Base-by-base conservation (phyloP, 2,113 vertebrate genomes). In the Heterotilapia buettikoferi region DNA sequence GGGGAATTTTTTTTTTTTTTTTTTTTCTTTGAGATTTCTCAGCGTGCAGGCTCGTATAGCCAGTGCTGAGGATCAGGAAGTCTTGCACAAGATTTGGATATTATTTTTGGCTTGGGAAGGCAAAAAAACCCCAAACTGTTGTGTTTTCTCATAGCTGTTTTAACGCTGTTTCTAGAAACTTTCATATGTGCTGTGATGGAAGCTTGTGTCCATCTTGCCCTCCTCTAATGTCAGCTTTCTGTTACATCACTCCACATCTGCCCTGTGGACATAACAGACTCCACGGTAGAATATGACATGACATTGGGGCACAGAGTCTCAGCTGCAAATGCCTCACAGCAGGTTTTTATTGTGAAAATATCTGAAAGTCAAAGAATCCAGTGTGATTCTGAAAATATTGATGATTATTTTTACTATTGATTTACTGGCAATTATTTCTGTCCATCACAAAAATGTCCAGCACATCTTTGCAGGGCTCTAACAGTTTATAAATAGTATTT, bases 51-150 rank as follows among this genome's bases (percentile, higher is more conserved):
- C 14, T 45, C 2, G 9, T 16, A 47, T 11, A 73, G 21, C 18
- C 8, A 66, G 38, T 45, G 21, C 38, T 5, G 21, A 45, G 8
- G 21, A 73, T 73, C 21, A 45, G 21, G n/a, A 45, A 71, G n/a
- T 71, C 12, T 71, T 71, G 11, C n/a, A 43, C n/a, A 71, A 29
- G 40, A 76, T 47, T 76, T 76, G 4, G 21, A 47, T 47, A 5
- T 2, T 10, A 9, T 7, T 24, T 50, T 14, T 50, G 33, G 33
- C 63, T 19, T 45, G n/a, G 9, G 19, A 38, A 66, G 31, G 33
- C 1, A 36, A 66, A 38, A 36, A 36, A 2, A 0, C 0, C 59
- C 19, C 61, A 38, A n/a, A 66, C 19, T 38, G 61, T 36, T 66
- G 18, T 36, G 18, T 66, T 66, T 38, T 38, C n/a, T 26, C 38